phyloP scores from a whole-genome alignment of 2,113 vertebrate genomes.

The Heteronetta atricapilla region DNA sequence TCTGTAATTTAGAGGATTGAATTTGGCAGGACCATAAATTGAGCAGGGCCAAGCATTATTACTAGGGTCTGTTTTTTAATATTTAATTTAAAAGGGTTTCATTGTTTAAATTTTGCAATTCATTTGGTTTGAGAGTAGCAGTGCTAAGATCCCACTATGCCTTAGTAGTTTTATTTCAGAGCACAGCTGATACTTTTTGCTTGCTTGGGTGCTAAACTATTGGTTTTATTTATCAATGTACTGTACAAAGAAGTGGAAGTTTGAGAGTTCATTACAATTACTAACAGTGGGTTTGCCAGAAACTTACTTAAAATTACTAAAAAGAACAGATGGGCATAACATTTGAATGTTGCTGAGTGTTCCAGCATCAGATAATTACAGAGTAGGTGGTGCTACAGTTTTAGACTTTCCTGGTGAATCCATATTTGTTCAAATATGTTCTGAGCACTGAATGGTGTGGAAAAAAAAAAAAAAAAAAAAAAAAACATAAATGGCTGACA shows the following conservation, averaged over 20 bases:
- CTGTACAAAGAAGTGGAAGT: not conserved
- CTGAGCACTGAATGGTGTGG: not conserved
- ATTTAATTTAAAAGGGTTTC: not conserved
- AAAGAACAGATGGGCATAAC: not conserved
- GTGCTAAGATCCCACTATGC: not conserved
- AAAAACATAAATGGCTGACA: not conserved
- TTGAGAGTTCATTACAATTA: not conserved
- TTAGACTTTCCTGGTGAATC: not conserved
- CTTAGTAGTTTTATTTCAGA: not conserved
- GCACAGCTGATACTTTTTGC: not conserved
- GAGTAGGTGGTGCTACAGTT: no score
- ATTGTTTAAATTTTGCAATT: not conserved
- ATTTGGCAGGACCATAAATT: not conserved
- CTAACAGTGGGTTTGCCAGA: not conserved
- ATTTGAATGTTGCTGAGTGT: not conserved
- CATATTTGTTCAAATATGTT: not conserved
- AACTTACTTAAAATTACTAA: not conserved
- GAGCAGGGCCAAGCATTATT: not conserved
- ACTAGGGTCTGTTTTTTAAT: not conserved
- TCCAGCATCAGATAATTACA: not conserved
- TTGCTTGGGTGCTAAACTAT: not conserved
- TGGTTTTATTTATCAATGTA: not conserved
- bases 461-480: not conserved
- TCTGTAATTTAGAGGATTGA: not conserved
- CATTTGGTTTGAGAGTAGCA: not conserved